Evolutionary conservation across 1,140 invertebrate genomes (phyloP).

Genomic region (Drosophila dunni): DNA sequence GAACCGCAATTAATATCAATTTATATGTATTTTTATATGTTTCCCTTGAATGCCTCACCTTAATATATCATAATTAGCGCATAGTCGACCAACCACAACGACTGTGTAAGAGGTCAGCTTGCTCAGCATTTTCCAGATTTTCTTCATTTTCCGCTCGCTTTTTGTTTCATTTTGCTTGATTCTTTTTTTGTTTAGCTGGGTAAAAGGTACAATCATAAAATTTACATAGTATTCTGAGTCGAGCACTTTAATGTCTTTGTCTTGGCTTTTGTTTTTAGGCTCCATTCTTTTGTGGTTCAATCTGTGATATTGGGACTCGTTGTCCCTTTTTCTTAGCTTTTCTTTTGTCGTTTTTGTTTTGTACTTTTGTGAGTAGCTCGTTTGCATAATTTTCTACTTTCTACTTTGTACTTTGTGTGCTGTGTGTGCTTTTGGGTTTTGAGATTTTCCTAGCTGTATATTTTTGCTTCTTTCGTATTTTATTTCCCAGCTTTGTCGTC

Average conservation of each 20-base stretch:
- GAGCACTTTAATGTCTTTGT: slow-evolving; percentile 48
- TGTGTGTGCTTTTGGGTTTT: slow-evolving; percentile 42
- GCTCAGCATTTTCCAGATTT: slow-evolving; percentile 4
- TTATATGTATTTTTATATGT: slow-evolving; percentile 67
- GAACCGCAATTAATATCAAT: slow-evolving; percentile 77
- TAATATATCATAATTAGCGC: slow-evolving; percentile 78
- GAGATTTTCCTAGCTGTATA: not conserved
- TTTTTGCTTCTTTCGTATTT: slow-evolving; percentile 8
- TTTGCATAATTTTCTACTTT: slow-evolving; percentile 69
- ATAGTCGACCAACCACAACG: slow-evolving; percentile 11
- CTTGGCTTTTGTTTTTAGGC: slow-evolving; percentile 44
- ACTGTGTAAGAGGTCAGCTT: slow-evolving; percentile 18
- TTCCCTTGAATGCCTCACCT: slow-evolving; percentile 46
- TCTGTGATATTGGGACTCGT: slow-evolving; percentile 38
- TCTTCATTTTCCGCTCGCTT: not conserved
- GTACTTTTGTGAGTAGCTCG: slow-evolving; percentile 30
- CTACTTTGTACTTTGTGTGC: slow-evolving; percentile 11
- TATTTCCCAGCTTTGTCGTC: slow-evolving; percentile 32
- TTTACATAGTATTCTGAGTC: slow-evolving; percentile 62
- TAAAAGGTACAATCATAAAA: slow-evolving; percentile 52
- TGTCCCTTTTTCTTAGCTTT: slow-evolving; percentile 26
- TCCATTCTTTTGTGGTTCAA: slow-evolving; percentile 36
- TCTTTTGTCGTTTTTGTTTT: slow-evolving; percentile 45
- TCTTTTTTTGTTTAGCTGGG: not conserved
- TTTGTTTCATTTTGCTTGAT: not conserved